Evolutionary conservation across 1,140 invertebrate genomes (phyloP).

Genomic region (Drosophila kurseongensis): DNA sequence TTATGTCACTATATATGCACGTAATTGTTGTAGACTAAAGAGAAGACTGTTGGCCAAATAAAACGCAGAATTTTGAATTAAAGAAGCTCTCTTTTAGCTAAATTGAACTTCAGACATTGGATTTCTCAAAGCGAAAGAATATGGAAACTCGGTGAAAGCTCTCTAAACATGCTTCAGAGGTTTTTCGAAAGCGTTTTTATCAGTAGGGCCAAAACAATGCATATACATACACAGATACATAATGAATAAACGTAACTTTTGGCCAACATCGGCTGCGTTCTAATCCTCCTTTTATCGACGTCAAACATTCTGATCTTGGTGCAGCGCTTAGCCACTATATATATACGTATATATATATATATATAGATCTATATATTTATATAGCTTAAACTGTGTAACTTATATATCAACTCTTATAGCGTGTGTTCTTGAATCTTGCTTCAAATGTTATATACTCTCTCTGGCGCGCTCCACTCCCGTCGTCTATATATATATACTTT

Average conservation of each 20-base stretch:
- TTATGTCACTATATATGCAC: slow-evolving; percentile 34
- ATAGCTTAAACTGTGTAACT: slow-evolving; percentile 71
- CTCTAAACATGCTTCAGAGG: background rate
- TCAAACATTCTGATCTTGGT: slow-evolving; percentile 45
- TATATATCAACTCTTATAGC: slow-evolving; percentile 78
- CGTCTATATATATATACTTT: slow-evolving; percentile 52
- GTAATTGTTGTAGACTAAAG: slow-evolving; percentile 12
- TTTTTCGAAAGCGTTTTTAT: slow-evolving; percentile 5
- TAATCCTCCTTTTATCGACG: slow-evolving; percentile 60
- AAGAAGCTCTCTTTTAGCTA: too few relatives aligned
- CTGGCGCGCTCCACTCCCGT: slow-evolving; percentile 32
- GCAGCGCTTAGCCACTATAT: slow-evolving; percentile 27
- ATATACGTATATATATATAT: slow-evolving; percentile 35
- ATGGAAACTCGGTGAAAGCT: background rate
- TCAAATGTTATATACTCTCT: slow-evolving; percentile 63
- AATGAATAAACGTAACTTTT: slow-evolving; percentile 37
- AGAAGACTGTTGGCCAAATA: slow-evolving; percentile 11
- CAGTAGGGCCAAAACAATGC: slow-evolving; percentile 24
- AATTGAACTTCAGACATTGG: background rate
- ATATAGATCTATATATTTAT: slow-evolving; percentile 49
- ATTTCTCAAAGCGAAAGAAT: background rate
- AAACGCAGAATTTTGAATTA: slow-evolving; percentile 2
- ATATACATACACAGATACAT: slow-evolving; percentile 56
- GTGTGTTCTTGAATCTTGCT: slow-evolving; percentile 57
- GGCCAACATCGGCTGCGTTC: slow-evolving; percentile 70